Evolutionary conservation across 2,113 vertebrate genomes (phyloP).

Genomic region (Ictidomys tridecemlineatus): DNA sequence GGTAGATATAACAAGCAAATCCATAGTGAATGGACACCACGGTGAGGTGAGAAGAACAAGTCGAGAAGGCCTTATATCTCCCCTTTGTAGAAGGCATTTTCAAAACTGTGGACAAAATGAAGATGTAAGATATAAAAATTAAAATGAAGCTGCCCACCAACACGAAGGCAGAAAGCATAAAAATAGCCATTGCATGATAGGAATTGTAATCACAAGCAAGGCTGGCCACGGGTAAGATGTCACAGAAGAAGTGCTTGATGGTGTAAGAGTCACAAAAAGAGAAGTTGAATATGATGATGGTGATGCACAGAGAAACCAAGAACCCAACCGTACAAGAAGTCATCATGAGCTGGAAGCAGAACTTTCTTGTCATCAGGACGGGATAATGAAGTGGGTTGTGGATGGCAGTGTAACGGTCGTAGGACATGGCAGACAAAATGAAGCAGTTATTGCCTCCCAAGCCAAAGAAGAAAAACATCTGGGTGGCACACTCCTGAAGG

Average conservation of each 20-base stretch:
- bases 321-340: conserved; percentile 37
- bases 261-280: conserved; percentile 56
- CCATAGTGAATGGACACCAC: conserved; percentile 70
- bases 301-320: conserved; percentile 2
- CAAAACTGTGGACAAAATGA: conserved; percentile 49
- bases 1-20: conserved; percentile 53
- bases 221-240: conserved; percentile 47
- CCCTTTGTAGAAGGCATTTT: conserved; percentile 61
- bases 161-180: conserved; percentile 54
- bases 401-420: conserved; percentile 51
- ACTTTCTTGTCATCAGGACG: conserved; percentile 34
- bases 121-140: conserved; percentile 69
- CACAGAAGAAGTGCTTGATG: conserved; percentile 67
- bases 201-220: conserved; percentile 66
- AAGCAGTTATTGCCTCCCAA: conserved; percentile 74
- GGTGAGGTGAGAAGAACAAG: conserved; percentile 47
- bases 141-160: conserved; percentile 68
- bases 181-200: conserved; percentile 9
- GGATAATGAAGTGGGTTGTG: conserved; percentile 59
- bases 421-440: conserved; percentile 70
- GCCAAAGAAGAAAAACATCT: conserved; percentile 75
- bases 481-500: conserved; percentile 69
- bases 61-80: conserved; percentile 58
- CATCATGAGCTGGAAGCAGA: conserved; percentile 17
- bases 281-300: conserved; percentile 40